Evolutionary conservation across 1,140 invertebrate genomes (phyloP), one percentile per base, ranked within the genome.

Genomic region (Babylonia areolata): DNA sequence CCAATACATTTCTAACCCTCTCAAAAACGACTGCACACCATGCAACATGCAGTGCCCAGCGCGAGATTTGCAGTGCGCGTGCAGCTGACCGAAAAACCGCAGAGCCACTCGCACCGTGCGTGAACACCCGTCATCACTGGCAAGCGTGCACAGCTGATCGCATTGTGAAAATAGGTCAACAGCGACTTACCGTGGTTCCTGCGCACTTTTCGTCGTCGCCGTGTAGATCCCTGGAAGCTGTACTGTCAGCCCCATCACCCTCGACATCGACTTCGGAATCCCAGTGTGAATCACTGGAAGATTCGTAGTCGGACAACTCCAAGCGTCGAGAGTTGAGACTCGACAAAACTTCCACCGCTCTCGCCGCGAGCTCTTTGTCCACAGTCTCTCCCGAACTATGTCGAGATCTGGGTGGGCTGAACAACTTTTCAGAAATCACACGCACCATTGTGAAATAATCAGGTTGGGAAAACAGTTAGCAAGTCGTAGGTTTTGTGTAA

Each of bases 371-470:
- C 71, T 90, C 88, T 81, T 86, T 81, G 84, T 91, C 90, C 81
- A 88, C 82, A 81, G 90, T 88, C 46, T 91, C 90, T 28, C 90
- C 90, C 28, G 90, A 91, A 64, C 88, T 90, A 80, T 91, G 90
- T 33, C 90, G 87, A 78, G 89, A 90, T 86, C 90, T 87, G 33
- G 89, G 90, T 17, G 88, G 89, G 31, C 86, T 90, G 78, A 91
- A 91, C 39, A 84, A 84, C 86, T 88, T 89, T 71, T 90, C 88
- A 54, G 88, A 89, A n/a, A 91, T 87, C 1, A 91, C 87, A 12
- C 90, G 87, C 87, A 91, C 90, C 90, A 91, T 91, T 79, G 85
- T 90, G 73, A 33, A 5, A 42, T 9, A 31, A 2, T 35, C 17
- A 35, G n/a, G 46, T 35, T 37, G 3, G n/a, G 3, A 71, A 40